Evolutionary conservation across 2,888 invertebrate genomes (phyloP).

Genomic region (Chironomus riparius): DNA sequence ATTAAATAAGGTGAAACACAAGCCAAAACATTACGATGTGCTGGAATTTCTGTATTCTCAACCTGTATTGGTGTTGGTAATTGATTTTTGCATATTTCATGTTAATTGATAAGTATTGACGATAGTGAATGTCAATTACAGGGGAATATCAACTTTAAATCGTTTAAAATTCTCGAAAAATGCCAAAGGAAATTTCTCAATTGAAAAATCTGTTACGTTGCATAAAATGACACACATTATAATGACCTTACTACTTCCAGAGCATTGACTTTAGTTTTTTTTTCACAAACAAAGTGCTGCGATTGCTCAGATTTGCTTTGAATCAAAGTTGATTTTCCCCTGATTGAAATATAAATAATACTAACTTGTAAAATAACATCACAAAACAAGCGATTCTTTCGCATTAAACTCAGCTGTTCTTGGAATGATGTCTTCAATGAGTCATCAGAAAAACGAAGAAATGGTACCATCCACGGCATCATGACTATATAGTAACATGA

Average conservation of each 20-base stretch:
- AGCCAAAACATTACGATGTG: conserved; percentile 71
- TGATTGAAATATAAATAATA: conserved; percentile 31
- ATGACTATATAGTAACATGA: conserved; percentile 26
- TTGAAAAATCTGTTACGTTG: too few relatives aligned
- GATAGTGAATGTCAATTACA: neutral
- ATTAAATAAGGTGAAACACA: conserved; percentile 69
- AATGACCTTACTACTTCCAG: neutral
- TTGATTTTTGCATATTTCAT: neutral
- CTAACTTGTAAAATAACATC: conserved; percentile 74
- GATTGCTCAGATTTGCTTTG: too few relatives aligned
- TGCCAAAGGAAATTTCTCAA: neutral
- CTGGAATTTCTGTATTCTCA: conserved; percentile 60
- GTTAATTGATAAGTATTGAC: conserved; percentile 15
- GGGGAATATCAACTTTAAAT: too few relatives aligned
- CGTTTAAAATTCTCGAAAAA: neutral
- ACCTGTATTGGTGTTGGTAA: conserved; percentile 42
- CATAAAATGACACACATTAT: too few relatives aligned
- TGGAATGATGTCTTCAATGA: conserved; percentile 53
- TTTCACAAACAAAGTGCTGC: neutral
- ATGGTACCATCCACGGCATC: conserved; percentile 34
- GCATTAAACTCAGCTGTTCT: conserved; percentile 63
- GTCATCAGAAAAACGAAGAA: conserved; percentile 49
- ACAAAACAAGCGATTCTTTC: conserved; percentile 76
- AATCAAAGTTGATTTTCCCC: neutral
- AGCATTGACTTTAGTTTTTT: neutral